Evolutionary conservation across 1,140 invertebrate genomes (phyloP).

Genomic region (Neodiprion pinetum): DNA sequence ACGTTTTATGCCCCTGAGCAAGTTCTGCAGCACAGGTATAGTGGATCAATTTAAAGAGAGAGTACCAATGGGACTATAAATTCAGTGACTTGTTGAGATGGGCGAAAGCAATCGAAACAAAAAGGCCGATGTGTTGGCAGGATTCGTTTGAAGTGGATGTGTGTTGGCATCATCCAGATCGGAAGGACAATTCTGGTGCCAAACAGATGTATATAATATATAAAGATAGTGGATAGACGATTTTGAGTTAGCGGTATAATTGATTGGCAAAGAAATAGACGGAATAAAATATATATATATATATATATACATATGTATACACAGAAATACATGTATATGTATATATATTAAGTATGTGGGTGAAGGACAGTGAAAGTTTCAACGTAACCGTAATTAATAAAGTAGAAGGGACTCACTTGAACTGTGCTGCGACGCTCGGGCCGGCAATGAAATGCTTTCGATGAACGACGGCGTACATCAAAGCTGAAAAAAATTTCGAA

Average conservation of each 20-base stretch:
- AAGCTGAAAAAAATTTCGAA: constrained; percentile 5
- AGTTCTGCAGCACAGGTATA: constrained; percentile 44
- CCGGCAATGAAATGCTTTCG: constrained; percentile 20
- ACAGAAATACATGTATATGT: background rate
- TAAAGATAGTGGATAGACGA: constrained; percentile 12
- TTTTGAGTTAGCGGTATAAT: background rate
- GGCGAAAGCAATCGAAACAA: constrained; percentile 20
- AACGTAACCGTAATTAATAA: background rate
- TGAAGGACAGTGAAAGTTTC: background rate
- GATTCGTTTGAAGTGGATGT: constrained; percentile 19
- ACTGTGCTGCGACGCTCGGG: constrained; percentile 45
- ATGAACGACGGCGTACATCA: constrained; percentile 24
- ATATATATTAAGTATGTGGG: background rate
- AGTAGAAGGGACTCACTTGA: constrained; percentile 36
- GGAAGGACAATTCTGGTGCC: constrained; percentile 52
- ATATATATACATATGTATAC: background rate
- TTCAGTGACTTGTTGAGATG: constrained; percentile 8
- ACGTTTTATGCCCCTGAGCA: constrained; percentile 24
- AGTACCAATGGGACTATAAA: constrained; percentile 25
- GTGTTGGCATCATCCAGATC: constrained; percentile 33
- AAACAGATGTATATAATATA: constrained; percentile 58
- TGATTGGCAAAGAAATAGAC: background rate
- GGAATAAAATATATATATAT: background rate
- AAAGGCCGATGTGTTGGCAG: constrained; percentile 12
- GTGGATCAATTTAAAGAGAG: constrained; percentile 32